phyloP scores from a whole-genome alignment of 2,888 invertebrate species.

The Hirtodrosophila cameraria region DNA sequence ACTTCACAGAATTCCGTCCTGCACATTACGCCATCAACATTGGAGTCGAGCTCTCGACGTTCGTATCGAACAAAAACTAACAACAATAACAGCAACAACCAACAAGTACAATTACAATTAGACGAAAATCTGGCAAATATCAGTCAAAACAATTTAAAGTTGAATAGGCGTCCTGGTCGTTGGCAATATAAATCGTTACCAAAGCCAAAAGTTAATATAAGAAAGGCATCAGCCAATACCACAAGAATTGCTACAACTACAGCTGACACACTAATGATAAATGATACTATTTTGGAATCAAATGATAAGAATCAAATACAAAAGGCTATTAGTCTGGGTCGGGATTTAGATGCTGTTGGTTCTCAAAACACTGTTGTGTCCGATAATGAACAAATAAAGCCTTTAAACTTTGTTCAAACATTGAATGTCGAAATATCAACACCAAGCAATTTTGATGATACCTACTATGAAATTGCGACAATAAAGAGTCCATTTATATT shows the following conservation, averaged over 20 bases:
- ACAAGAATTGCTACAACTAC: slow-evolving; percentile 69
- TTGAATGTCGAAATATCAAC: slow-evolving; percentile 95
- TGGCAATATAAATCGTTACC: slow-evolving; percentile 96
- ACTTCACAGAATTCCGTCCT: slow-evolving; percentile 62
- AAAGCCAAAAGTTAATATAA: slow-evolving; percentile 92
- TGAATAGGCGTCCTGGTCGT: slow-evolving; percentile 91
- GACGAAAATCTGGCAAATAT: slow-evolving; percentile 86
- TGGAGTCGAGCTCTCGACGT: slow-evolving; percentile 84
- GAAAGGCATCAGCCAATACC: slow-evolving; percentile 87
- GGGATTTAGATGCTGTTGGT: slow-evolving; percentile 90
- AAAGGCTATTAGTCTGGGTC: slow-evolving; percentile 59
- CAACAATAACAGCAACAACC: no score
- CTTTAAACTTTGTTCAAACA: slow-evolving; percentile 88
- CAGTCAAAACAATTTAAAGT: slow-evolving; percentile 91
- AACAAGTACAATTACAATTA: no score
- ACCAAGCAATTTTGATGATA: slow-evolving; percentile 92
- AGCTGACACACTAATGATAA: slow-evolving; percentile 79
- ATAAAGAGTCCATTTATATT: slow-evolving; percentile 95
- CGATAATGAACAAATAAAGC: slow-evolving; percentile 83
- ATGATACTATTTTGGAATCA: slow-evolving; percentile 62
- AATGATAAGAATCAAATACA: slow-evolving; percentile 84
- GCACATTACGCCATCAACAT: slow-evolving; percentile 59
- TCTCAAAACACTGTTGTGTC: slow-evolving; percentile 86
- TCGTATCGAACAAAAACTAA: slow-evolving; percentile 89
- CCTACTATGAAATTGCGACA: slow-evolving; percentile 95